These are phyloP conservation scores for Sitophilus oryzae DNA, from an alignment of 1,140 invertebrate genomes.

Conservation along the genomic window DNA sequence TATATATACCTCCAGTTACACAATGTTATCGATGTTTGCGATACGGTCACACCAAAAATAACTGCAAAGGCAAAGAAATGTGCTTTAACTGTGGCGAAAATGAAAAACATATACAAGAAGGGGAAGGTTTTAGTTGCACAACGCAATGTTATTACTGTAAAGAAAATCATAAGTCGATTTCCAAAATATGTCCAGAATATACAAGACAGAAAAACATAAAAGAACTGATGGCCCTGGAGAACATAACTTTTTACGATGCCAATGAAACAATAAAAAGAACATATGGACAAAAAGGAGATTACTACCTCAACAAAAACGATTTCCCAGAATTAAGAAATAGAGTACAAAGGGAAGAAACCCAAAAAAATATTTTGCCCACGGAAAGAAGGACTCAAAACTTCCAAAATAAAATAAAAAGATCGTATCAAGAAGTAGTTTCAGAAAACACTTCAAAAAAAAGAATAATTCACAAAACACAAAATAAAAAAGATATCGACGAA, in stretches of 20 bases:
- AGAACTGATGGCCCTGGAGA: slow-evolving; percentile 9
- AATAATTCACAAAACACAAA: slow-evolving; percentile 3
- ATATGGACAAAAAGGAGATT: neutral
- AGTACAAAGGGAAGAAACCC: too few species aligned
- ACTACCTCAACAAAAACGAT: neutral
- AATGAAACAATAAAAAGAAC: slow-evolving; percentile 1
- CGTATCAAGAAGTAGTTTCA: too few species aligned
- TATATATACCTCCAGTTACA: too few species aligned
- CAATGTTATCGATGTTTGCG: slow-evolving; percentile 6
- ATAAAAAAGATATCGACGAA: too few species aligned
- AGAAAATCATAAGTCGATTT: slow-evolving; percentile 1
- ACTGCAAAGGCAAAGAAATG: slow-evolving; percentile 8
- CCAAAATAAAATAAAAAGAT: too few species aligned
- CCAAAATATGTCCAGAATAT: slow-evolving; percentile 13
- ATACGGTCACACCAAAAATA: slow-evolving; percentile 16
- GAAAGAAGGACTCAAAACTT: too few species aligned
- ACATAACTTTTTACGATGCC: slow-evolving; percentile 9
- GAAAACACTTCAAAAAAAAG: too few species aligned
- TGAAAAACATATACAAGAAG: neutral
- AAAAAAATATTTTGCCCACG: too few species aligned
- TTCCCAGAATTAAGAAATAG: neutral
- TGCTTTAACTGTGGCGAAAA: slow-evolving; percentile 3
- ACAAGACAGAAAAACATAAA: slow-evolving; percentile 15
- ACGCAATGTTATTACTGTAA: slow-evolving; percentile 8
- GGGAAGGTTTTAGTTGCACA: neutral